These are phyloP conservation scores for Heliconius aoede DNA, from an alignment of 2,888 invertebrate genomes.

Conservation along the genomic window DNA sequence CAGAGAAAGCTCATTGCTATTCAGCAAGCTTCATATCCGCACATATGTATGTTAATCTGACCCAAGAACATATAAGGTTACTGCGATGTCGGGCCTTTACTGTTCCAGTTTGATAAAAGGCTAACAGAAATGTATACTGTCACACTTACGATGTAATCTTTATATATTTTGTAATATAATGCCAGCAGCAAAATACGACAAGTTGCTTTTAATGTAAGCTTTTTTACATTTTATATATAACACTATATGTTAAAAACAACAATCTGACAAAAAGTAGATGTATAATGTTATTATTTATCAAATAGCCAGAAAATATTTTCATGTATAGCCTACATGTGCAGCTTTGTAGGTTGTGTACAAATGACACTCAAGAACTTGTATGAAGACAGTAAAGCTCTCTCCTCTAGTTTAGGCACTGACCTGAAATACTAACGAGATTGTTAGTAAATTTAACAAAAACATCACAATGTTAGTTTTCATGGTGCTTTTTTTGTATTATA, in stretches of 20 bases:
- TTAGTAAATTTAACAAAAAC: constrained; percentile 18
- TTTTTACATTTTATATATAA: neutral
- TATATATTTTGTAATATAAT: neutral
- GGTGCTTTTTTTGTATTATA: neutral
- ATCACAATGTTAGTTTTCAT: neutral
- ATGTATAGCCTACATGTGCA: neutral
- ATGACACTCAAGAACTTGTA: neutral
- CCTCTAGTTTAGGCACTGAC: neutral
- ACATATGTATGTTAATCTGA: constrained; percentile 29
- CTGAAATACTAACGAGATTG: constrained; percentile 27
- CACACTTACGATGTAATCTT: constrained; percentile 15
- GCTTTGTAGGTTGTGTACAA: neutral
- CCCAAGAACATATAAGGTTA: constrained; percentile 20
- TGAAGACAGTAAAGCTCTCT: neutral
- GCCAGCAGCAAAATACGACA: neutral
- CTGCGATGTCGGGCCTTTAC: constrained; percentile 9
- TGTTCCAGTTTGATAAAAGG: constrained; percentile 25
- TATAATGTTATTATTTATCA: too few relatives aligned
- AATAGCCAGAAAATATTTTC: too few relatives aligned
- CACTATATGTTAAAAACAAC: neutral
- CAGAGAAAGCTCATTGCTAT: constrained; percentile 24
- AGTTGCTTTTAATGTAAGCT: neutral
- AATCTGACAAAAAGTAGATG: neutral
- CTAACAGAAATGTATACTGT: constrained; percentile 20
- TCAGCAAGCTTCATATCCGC: constrained; percentile 23